phyloP scores from a whole-genome alignment of 1,140 invertebrate genomes.

The Caenorhabditis elegans region WBcel235 BX284606.5:7593001-7593500 shows the following conservation, averaged over 20 bases:
- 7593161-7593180: too few species aligned
- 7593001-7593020: neutral
- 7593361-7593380: neutral
- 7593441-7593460: constrained; percentile 61
- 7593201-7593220: too few species aligned
- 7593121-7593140: too few species aligned
- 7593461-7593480: constrained; percentile 49
- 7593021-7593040: neutral
- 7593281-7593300: constrained; percentile 57
- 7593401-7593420: constrained; percentile 54
- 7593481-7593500: constrained; percentile 65
- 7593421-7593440: constrained; percentile 61
- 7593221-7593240: constrained; percentile 64
- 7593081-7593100: neutral
- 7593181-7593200: too few species aligned
- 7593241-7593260: constrained; percentile 59
- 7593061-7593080: neutral
- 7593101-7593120: neutral
- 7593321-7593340: constrained; percentile 54
- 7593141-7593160: too few species aligned
- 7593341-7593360: constrained; percentile 49
- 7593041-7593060: neutral
- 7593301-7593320: constrained; percentile 51
- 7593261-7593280: constrained; percentile 51
- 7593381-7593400: neutral